phyloP scores from a whole-genome alignment of 2,888 invertebrate genomes.

The Latrodectus hesperus region DNA sequence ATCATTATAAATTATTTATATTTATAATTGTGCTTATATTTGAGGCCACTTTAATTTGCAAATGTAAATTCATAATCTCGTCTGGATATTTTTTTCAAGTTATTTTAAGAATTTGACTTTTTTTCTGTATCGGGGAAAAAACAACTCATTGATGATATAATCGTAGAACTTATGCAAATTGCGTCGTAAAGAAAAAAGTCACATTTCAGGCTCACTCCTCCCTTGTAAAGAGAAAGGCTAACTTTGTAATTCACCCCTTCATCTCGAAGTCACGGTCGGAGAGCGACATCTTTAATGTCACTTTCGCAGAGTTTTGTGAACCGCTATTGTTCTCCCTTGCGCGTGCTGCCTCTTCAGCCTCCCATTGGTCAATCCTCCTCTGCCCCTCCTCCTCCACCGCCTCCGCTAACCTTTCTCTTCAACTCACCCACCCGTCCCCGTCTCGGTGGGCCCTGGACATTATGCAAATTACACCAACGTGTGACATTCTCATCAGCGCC shows the following conservation, averaged over 20 bases:
- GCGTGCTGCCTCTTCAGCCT: conserved; percentile 37
- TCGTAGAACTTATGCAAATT: too few species aligned
- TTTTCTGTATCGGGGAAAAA: too few species aligned
- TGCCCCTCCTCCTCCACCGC: not conserved
- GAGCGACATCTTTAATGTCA: conserved; percentile 67
- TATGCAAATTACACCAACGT: conserved; percentile 56
- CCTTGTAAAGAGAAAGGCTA: not conserved
- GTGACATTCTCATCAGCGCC: conserved; percentile 16
- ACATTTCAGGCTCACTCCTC: not conserved
- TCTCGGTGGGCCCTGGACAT: conserved; percentile 24
- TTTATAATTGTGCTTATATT: too few species aligned
- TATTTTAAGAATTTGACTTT: too few species aligned
- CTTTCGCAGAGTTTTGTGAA: conserved; percentile 56
- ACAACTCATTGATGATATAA: too few species aligned
- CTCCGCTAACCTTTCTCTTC: not conserved
- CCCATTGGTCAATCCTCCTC: conserved; percentile 33
- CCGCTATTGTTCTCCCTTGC: conserved; percentile 62
- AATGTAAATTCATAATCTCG: too few species aligned
- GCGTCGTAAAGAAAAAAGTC: too few species aligned
- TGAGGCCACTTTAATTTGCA: too few species aligned
- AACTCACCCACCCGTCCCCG: conserved; percentile 1
- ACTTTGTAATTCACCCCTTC: conserved; percentile 15
- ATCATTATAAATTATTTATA: too few species aligned
- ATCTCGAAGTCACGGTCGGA: conserved; percentile 49
- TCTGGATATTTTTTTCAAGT: too few species aligned